phyloP scores from a whole-genome alignment of 64 coral and sea anemone genomes.

The Montipora efflorescens region DNA sequence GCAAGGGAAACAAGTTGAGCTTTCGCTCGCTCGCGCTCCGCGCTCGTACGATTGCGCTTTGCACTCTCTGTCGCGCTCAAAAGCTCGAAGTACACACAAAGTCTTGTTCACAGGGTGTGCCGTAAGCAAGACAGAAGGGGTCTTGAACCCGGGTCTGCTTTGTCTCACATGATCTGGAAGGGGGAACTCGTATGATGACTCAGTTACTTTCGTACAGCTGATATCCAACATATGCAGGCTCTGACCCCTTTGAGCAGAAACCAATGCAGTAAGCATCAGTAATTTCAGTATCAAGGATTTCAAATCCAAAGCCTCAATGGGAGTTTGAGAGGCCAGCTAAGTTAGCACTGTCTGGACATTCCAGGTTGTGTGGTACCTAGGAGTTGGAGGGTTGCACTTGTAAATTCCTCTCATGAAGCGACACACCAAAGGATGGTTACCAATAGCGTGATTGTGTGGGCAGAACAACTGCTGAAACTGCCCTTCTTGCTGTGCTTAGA shows the following conservation, averaged over 20 bases:
- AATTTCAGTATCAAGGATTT: slow-evolving; percentile 24
- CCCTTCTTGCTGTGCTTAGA: background rate
- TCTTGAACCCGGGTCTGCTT: slow-evolving; percentile 34
- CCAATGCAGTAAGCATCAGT: slow-evolving; percentile 35
- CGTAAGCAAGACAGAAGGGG: background rate
- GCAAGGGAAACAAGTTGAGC: too few species aligned
- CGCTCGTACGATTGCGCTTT: too few species aligned
- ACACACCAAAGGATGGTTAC: background rate
- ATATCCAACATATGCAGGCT: slow-evolving; percentile 58
- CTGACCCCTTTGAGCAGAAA: background rate
- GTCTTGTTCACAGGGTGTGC: slow-evolving; percentile 7
- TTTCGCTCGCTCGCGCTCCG: too few species aligned
- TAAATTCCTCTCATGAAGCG: slow-evolving; percentile 22
- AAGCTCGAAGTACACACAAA: slow-evolving; percentile 8
- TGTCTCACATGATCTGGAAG: slow-evolving; percentile 66
- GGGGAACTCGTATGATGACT: slow-evolving; percentile 47
- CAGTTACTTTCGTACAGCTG: slow-evolving; percentile 21
- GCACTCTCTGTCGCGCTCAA: too few species aligned
- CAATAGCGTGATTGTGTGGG: slow-evolving; percentile 18
- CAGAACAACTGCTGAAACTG: background rate
- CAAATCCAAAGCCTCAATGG: background rate
- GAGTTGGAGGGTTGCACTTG: slow-evolving; percentile 10
- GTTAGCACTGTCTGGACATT: slow-evolving; percentile 6
- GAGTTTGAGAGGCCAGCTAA: background rate
- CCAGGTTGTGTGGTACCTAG: background rate